Conservation (phyloP, 2,888 invertebrate species). For the Drosophila nr. medialis region DNA sequence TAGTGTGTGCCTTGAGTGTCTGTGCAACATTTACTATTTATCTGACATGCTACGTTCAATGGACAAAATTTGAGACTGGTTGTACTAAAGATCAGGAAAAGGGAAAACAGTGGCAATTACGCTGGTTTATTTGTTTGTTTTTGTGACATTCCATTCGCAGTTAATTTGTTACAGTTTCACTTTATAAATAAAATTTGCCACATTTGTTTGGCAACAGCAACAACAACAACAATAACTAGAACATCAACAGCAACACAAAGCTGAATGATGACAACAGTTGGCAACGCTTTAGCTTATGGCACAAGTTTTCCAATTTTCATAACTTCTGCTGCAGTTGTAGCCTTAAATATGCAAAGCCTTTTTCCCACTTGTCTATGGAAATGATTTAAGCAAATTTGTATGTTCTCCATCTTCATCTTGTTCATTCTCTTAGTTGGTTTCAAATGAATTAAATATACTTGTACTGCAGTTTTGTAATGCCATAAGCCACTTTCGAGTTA, state of each 20-base stretch:
- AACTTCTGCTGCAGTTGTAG: conserved; percentile 64
- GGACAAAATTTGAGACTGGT: neutral
- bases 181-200: conserved; percentile 67
- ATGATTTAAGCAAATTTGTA: conserved; percentile 21
- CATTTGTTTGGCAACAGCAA: conserved; percentile 38
- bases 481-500: neutral
- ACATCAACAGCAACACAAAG: neutral
- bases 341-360: conserved; percentile 68
- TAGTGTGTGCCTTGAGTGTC: conserved; percentile 36
- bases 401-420: conserved; percentile 13
- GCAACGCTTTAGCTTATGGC: conserved; percentile 24
- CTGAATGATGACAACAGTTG: conserved; percentile 37
- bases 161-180: conserved; percentile 76
- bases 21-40: conserved; percentile 58
- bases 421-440: conserved; percentile 28
- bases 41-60: conserved; percentile 32
- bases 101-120: conserved; percentile 10
- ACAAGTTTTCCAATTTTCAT: conserved; percentile 74
- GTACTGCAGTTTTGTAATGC: neutral
- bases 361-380: conserved; percentile 29
- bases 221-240: conserved; percentile 29
- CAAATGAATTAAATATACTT: conserved; percentile 21
- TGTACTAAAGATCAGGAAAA: neutral
- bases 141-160: conserved; percentile 59
- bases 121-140: conserved; percentile 56